Base-by-base conservation (phyloP, 2,888 invertebrate genomes). In the Cosmia trapezina region DNA sequence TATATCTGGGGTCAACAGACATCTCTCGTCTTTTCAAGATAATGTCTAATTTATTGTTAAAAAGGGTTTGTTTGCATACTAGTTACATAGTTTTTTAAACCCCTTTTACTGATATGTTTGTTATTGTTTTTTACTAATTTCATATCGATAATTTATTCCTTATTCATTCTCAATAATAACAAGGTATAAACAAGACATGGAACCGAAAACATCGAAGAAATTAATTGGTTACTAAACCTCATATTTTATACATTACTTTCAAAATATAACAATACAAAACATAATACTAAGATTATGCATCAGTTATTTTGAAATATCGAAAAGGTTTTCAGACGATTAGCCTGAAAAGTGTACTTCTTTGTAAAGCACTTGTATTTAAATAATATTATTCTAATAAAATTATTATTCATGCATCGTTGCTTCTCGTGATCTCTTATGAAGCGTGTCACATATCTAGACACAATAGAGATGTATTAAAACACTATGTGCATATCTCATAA, bases 1-100 rank as follows among this genome's bases (percentile, higher is more conserved):
- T 90, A 90, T 92, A 93, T 94, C 92, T 89, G 86, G 89, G 94
- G 93, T 94, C 93, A 94, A 91, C 86, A 92, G 75, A 91, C 91
- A 80, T 64, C 67, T 82, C 87, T 89, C 89, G 87, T 89, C 90
- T 89, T 83, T 76, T 79, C 64, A 66, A 73, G 89, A 92, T 93
- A 91, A 89, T 86, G 83, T 80, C 81, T 88, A 89, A 90, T 91
- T 92, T 91, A 91, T 92, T 76, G 67, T 73, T 76, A 54, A 66
- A 62, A n/a, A 60, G 69, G 69, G 64, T 68, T 82, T 81, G 78
- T 59, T 83, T 80, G 72, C 78, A 78, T 37, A n/a, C 4, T 41
- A n/a, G n/a, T n/a, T n/a, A 56, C n/a, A n/a, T 61, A 73, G 66
- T 71, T 83, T 71, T 75, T 72, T 78, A 62, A 59, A 65, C 1